A percentile compares a stretch with the other conserved stretches of the same genome.
Conservation (phyloP, 1,140 invertebrate genomes). For the roundworm (Caenorhabditis elegans) region WBcel235 BX284603.4:8994501-8995000, state of each 20-base stretch:
- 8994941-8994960: neutral
- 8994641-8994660: neutral
- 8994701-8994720: neutral
- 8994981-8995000: neutral
- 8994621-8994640: neutral
- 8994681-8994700: neutral
- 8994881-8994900: neutral
- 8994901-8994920: neutral
- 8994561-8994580: neutral
- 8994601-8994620: neutral
- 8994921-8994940: neutral
- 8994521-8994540: neutral
- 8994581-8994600: neutral
- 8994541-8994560: neutral
- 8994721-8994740: neutral
- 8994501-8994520: neutral
- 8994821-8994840: neutral
- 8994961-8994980: neutral
- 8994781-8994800: neutral
- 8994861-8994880: neutral
- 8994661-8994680: too few species aligned
- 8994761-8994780: slow-evolving; percentile 17
- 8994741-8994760: neutral
- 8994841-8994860: neutral
- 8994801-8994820: neutral